Conservation (phyloP, 2,888 invertebrate species). For the Alsophila aescularia region DNA sequence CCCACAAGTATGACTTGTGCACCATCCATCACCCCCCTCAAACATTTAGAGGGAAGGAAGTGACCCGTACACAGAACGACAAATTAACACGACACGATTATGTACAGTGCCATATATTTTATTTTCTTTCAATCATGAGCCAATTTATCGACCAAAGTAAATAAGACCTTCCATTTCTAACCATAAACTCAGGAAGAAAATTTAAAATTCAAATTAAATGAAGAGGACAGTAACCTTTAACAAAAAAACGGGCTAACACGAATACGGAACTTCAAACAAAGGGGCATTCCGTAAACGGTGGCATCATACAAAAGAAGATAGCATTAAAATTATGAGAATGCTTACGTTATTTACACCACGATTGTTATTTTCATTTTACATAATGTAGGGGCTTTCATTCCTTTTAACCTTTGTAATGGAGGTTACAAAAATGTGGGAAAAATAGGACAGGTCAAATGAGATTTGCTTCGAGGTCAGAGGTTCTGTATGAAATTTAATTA, state of each 20-base stretch:
- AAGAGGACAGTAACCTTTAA: conserved; percentile 20
- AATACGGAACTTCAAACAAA: conserved; percentile 12
- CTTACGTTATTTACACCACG: conserved; percentile 27
- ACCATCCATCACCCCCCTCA: too few species aligned
- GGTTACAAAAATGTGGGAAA: conserved; percentile 18
- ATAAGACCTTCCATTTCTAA: conserved; percentile 10
- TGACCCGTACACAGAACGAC: too few species aligned
- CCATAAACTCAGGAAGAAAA: conserved; percentile 12
- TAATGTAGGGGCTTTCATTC: conserved; percentile 26
- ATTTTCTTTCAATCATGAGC: too few species aligned
- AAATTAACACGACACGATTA: too few species aligned
- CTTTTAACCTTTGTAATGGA: conserved; percentile 31
- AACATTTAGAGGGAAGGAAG: too few species aligned
- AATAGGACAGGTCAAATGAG: background rate
- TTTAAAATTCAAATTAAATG: conserved; percentile 26
- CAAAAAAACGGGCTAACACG: conserved; percentile 15
- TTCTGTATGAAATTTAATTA: background rate
- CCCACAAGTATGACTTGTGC: too few species aligned
- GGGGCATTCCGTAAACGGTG: conserved; percentile 17
- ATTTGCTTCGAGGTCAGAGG: background rate
- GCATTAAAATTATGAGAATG: conserved; percentile 28
- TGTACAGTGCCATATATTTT: too few species aligned
- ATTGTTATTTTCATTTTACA: conserved; percentile 30
- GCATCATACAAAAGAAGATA: conserved; percentile 26
- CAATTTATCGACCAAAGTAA: background rate